A percentile compares a stretch with the other conserved stretches of the same genome.
Evolutionary conservation across 2,888 invertebrate genomes (phyloP).

Genomic region (Pycnomerus fuliginosus): DNA sequence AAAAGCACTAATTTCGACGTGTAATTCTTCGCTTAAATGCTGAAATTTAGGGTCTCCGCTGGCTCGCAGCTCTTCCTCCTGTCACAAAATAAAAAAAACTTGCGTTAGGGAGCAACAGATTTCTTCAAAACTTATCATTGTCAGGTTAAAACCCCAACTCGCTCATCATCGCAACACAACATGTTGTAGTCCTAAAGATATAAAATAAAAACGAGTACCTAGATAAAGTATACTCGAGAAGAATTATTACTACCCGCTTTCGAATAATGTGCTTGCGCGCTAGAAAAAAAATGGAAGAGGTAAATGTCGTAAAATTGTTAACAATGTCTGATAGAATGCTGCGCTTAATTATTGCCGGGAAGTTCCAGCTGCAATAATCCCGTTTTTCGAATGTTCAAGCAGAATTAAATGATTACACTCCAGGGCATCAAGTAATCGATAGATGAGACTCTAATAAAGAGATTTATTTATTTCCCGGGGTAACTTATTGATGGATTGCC

Average conservation of each 20-base stretch:
- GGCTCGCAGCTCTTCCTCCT: conserved; percentile 90
- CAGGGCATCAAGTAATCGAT: conserved; percentile 9
- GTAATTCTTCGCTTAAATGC: conserved; percentile 87
- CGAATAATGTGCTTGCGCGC: conserved; percentile 12
- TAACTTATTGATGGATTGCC: conserved; percentile 20
- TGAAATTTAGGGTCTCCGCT: conserved; percentile 92
- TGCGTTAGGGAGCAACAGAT: too few relatives aligned
- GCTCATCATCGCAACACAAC: too few relatives aligned
- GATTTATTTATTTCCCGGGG: conserved; percentile 10
- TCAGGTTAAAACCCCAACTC: conserved; percentile 2
- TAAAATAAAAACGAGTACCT: conserved; percentile 22
- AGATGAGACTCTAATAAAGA: conserved; percentile 18
- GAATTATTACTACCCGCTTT: conserved; percentile 11
- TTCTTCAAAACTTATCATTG: too few relatives aligned
- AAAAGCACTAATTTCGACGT: conserved; percentile 89
- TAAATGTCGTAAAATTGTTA: conserved; percentile 6
- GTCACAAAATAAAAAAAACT: too few relatives aligned
- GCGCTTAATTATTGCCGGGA: too few relatives aligned
- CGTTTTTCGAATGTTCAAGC: conserved; percentile 2
- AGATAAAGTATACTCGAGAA: conserved; percentile 9
- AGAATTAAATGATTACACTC: conserved; percentile 19
- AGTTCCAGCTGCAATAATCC: conserved; percentile 5
- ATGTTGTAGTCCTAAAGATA: too few relatives aligned
- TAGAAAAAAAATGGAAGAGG: conserved; percentile 13
- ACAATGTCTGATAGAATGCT: conserved; percentile 4